These are phyloP conservation scores for Musca domestica DNA, from an alignment of 1,140 invertebrate species.

Conservation along the genomic window DNA sequence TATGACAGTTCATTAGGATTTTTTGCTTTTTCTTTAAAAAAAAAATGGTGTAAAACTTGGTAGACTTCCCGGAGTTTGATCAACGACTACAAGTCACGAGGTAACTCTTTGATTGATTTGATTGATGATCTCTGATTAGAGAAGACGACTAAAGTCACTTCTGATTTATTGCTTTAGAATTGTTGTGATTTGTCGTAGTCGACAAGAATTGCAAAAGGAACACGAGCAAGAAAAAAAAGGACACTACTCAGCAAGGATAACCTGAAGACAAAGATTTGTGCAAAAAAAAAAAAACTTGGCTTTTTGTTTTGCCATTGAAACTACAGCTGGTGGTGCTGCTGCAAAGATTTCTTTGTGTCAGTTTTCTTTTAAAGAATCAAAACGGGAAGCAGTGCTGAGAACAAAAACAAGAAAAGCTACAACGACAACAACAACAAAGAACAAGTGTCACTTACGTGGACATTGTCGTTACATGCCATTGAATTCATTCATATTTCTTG, in stretches of 20 bases:
- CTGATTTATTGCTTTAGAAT: slow-evolving; percentile 26
- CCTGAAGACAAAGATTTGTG: neutral
- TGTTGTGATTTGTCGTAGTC: slow-evolving; percentile 17
- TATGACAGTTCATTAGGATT: no score
- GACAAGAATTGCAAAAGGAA: no score
- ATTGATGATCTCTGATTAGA: slow-evolving; percentile 28
- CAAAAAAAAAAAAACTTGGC: neutral
- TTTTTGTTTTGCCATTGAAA: neutral
- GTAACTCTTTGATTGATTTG: slow-evolving; percentile 27
- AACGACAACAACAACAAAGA: neutral
- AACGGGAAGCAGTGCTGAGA: neutral
- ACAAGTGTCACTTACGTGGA: slow-evolving; percentile 3
- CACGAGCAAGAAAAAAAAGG: no score
- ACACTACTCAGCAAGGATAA: neutral
- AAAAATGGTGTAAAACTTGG: no score
- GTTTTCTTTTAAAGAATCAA: neutral
- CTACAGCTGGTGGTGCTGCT: neutral
- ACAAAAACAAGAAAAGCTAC: neutral
- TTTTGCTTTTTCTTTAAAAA: no score
- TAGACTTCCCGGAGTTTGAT: no score
- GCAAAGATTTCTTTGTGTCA: neutral
- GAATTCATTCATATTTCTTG: neutral
- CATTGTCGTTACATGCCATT: slow-evolving; percentile 1
- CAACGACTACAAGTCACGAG: no score
- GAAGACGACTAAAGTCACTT: slow-evolving; percentile 22